Evolutionary conservation across 2,888 invertebrate genomes (phyloP), one percentile per base, ranked within the genome.

Genomic region (Acronicta aceris): DNA sequence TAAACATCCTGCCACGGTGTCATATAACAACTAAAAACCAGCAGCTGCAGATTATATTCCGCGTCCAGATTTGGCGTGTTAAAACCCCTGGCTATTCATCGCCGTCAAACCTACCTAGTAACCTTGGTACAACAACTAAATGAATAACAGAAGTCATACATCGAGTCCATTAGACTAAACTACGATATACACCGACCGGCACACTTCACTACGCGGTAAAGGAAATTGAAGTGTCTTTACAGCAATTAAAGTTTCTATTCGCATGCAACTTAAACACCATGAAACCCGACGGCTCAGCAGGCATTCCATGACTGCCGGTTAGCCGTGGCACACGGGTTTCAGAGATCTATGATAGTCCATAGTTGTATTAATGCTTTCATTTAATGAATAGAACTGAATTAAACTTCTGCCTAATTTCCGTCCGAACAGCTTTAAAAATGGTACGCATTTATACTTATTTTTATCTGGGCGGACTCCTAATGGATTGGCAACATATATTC

Each of bases 361-460:
- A 21, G 2, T 21, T 3, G 21, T 21, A 21, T 21, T 3, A 21
- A 2, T 21, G 21, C 21, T 21, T 21, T 4, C 21, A 21, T 21
- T 21, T 21, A 21, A 3, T 2, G 21, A 21, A 21, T 21, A 21
- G 21, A 21, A 21, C 21, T 21, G 21, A 21, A 12, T 36, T n/a
- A 33, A 42, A 50, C 41, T 62, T 55, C 45, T 55, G 51, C 17
- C 5, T 5, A 17, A 16, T 40, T 48, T 25, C 5, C 10, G 1
- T 16, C 6, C 0, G 13, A 33, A 17, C 10, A 25, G 17, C 45
- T 57, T 59, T 54, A 62, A 73, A 76, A 76, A 76, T 76, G 57
- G 56, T 33, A 45, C 38, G 55, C 58, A 65, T 75, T 76, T 61
- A 67, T 67, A 65, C 41, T 59, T 67, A 65, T 65, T 62, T 73